A percentile compares a stretch with the other conserved stretches of the same genome.
These are phyloP conservation scores for Pipistrellus pipistrellus DNA, from an alignment of 2,797 vertebrate genomes.

Conservation along the genomic window DNA sequence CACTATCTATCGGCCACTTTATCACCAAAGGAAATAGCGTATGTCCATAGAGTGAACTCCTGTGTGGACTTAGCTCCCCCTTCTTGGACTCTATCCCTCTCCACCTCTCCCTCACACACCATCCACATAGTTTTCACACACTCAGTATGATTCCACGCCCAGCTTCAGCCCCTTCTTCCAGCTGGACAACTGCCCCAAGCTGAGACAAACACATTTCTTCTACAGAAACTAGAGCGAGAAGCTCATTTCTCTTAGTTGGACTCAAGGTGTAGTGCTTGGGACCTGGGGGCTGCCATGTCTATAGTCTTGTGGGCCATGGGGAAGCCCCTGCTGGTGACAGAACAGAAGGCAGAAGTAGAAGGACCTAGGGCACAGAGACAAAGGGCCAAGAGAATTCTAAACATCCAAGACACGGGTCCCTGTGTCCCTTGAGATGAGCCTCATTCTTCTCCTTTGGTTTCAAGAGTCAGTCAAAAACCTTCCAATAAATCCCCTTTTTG, in stretches of 20 bases:
- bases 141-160: fast-evolving
- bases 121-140: background rate
- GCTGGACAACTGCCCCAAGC: too few relatives aligned
- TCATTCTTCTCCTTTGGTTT: background rate
- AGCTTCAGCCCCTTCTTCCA: background rate
- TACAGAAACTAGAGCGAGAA: background rate
- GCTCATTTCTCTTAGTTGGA: background rate
- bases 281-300: background rate
- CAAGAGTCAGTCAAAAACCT: background rate
- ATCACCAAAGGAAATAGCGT: background rate
- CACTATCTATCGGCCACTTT: background rate
- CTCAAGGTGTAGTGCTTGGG: background rate
- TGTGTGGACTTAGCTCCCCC: background rate
- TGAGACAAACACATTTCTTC: background rate
- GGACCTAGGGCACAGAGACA: fast-evolving
- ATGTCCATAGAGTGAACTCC: background rate
- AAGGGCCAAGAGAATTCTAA: background rate
- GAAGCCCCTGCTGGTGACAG: background rate
- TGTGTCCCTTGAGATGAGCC: background rate
- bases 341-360: background rate
- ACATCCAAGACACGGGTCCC: background rate
- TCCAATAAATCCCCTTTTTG: background rate
- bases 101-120: background rate
- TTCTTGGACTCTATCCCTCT: background rate
- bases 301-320: background rate